A percentile compares a stretch with the other conserved stretches of the same genome.
Evolutionary conservation across 2,113 vertebrate genomes (phyloP).

Genomic region (Hymenochirus boettgeri): DNA sequence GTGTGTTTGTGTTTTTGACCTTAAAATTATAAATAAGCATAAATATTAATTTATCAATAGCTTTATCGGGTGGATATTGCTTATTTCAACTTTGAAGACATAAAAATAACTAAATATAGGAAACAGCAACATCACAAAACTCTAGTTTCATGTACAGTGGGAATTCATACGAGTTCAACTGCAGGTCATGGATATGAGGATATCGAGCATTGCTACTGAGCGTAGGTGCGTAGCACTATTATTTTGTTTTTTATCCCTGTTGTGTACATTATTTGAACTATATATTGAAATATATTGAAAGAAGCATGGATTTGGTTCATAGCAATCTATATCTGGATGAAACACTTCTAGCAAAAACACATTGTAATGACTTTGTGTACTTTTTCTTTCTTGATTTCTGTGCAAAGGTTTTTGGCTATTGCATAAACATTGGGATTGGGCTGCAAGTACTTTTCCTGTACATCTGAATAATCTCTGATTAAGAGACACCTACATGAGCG

Average conservation of each 20-base stretch:
- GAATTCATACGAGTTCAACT: constrained; percentile 30
- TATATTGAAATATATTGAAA: background rate
- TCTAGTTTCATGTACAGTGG: constrained; percentile 15
- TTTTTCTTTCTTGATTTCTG: too few species aligned
- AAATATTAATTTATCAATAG: background rate
- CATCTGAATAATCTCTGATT: too few species aligned
- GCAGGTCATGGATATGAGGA: constrained; percentile 24
- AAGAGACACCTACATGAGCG: too few species aligned
- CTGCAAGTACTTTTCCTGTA: too few species aligned
- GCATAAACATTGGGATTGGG: too few species aligned
- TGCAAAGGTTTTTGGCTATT: too few species aligned
- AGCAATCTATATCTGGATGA: background rate
- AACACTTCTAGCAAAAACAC: background rate
- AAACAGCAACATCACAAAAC: constrained; percentile 9
- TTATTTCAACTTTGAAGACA: background rate
- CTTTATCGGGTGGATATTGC: background rate
- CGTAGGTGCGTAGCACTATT: background rate
- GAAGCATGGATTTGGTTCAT: background rate
- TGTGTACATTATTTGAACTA: background rate
- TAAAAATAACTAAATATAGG: background rate
- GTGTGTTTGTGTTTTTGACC: too few species aligned
- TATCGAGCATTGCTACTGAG: background rate
- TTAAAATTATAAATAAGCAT: too few species aligned
- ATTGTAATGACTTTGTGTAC: too few species aligned
- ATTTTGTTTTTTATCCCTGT: background rate